Percentiles rank a stretch among this genome's conserved stretches.
phyloP scores from a whole-genome alignment of 2,888 invertebrate genomes.

The Ceraclea dissimilis region DNA sequence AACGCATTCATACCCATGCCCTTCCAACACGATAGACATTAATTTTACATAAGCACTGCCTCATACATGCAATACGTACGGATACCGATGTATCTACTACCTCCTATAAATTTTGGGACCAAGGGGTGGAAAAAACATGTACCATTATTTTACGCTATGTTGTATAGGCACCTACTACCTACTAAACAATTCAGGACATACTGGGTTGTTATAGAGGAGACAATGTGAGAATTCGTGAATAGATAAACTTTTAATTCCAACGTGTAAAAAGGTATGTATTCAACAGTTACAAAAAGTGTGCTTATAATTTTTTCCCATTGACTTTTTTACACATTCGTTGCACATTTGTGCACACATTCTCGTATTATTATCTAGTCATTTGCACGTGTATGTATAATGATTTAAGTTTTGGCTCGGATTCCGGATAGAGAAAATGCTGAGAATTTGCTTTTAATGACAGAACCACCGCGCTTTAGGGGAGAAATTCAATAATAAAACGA shows the following conservation, averaged over 20 bases:
- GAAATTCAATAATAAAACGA: no score
- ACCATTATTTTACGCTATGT: not conserved
- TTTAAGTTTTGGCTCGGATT: no score
- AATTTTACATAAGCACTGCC: constrained; percentile 20
- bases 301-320: no score
- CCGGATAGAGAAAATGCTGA: no score
- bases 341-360: no score
- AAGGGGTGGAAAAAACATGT: constrained; percentile 11
- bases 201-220: not conserved
- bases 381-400: no score
- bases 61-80: constrained; percentile 4
- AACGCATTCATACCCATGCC: not conserved
- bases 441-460: no score
- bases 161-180: not conserved
- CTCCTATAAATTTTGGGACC: constrained; percentile 12
- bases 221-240: constrained; percentile 1
- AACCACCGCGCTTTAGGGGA: no score
- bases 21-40: constrained; percentile 16
- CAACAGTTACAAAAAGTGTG: no score
- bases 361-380: no score
- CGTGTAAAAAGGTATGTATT: not conserved
- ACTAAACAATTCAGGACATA: not conserved
- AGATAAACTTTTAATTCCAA: not conserved
- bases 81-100: no score
- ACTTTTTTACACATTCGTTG: no score